Evolutionary conservation across 2,113 vertebrate species (phyloP).

Genomic region (Parus major): DNA sequence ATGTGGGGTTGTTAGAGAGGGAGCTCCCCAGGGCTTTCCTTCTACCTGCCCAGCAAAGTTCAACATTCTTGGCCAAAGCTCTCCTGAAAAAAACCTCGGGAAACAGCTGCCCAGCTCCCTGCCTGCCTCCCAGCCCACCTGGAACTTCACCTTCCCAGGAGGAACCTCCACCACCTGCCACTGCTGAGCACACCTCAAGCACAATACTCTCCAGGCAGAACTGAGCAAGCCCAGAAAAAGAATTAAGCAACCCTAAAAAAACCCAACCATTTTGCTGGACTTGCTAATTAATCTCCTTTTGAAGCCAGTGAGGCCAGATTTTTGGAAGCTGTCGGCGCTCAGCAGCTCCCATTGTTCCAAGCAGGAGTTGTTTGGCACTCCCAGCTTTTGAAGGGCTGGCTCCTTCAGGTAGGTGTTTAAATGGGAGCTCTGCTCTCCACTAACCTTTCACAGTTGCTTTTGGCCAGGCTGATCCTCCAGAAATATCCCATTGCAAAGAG

Average conservation of each 20-base stretch:
- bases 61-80: background rate
- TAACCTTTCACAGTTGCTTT: conserved; percentile 24
- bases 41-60: background rate
- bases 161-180: background rate
- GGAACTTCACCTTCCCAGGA: background rate
- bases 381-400: background rate
- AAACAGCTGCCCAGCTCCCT: background rate
- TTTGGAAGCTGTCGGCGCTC: background rate
- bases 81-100: background rate
- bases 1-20: background rate
- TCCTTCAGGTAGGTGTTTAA: conserved; percentile 50
- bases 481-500: conserved; percentile 24
- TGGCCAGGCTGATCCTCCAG: conserved; percentile 30
- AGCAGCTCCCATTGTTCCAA: conserved; percentile 28
- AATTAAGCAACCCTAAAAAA: background rate
- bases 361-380: conserved; percentile 12
- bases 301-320: background rate
- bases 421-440: conserved; percentile 22
- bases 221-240: background rate
- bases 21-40: background rate
- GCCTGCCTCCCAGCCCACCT: background rate
- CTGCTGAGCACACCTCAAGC: background rate
- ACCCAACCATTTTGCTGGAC: background rate
- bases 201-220: background rate
- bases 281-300: background rate